These are phyloP conservation scores for Takifugu flavidus DNA, from an alignment of 2,113 vertebrate species.

Conservation along the genomic window DNA sequence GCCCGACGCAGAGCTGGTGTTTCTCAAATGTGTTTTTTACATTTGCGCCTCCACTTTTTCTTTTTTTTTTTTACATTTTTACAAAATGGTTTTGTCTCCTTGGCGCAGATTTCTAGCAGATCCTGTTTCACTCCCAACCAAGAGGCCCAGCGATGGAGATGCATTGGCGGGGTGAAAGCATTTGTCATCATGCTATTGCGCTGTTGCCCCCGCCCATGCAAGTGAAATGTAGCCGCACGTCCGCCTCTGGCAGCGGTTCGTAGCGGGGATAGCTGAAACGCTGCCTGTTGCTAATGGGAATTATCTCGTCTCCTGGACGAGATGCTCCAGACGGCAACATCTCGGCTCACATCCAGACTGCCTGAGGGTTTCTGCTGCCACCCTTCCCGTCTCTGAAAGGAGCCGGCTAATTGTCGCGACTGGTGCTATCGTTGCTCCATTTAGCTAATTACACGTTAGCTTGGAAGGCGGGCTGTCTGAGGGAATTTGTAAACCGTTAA, in stretches of 20 bases:
- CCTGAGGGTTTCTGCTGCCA: constrained; percentile 32
- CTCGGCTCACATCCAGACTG: constrained; percentile 38
- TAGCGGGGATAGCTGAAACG: constrained; percentile 24
- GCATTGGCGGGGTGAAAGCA: constrained; percentile 26
- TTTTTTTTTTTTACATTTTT: too few relatives aligned
- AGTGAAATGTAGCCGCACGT: constrained; percentile 11
- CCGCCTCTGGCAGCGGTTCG: background rate
- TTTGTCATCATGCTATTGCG: constrained; percentile 30
- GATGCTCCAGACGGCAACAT: constrained; percentile 34
- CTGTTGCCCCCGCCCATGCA: constrained; percentile 16
- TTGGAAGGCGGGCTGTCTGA: constrained; percentile 33
- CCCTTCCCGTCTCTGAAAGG: constrained; percentile 19
- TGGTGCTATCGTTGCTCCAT: constrained; percentile 42
- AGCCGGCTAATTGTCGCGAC: constrained; percentile 58
- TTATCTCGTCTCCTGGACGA: constrained; percentile 51
- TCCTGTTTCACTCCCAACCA: background rate
- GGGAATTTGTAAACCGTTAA: constrained; percentile 70
- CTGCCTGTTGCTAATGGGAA: constrained; percentile 28
- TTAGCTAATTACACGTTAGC: constrained; percentile 59
- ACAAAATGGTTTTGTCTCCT: background rate
- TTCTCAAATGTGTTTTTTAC: constrained; percentile 42
- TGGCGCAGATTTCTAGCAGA: constrained; percentile 13
- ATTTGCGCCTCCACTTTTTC: background rate
- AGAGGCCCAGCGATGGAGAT: constrained; percentile 34
- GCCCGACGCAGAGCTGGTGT: constrained; percentile 18